Base-by-base conservation (phyloP, 2,888 invertebrate species). In the Serripes groenlandicus region DNA sequence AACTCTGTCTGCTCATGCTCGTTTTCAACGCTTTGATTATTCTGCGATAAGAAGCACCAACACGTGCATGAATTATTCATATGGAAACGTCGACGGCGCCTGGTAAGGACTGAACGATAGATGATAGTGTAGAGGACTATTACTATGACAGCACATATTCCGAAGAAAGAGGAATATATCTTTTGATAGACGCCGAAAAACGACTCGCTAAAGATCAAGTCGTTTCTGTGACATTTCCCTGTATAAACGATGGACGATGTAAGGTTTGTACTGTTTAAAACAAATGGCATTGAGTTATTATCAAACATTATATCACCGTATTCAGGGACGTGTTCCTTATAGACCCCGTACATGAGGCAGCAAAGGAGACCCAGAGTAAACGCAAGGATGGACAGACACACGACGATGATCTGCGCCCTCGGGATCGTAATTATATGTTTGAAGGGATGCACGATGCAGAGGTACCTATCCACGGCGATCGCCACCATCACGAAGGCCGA, bases 41-140 rank as follows among this genome's bases (percentile, higher is more conserved):
- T 71, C 32, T 83, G 75, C 5, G 78, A 66, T 42, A 89, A 87
- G 11, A 84, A 80, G 70, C 90, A 90, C 52, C 88, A 90, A 9
- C 62, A 81, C 35, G 86, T 85, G 4, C 89, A 89, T 32, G 89
- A 88, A 58, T 88, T 88, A 2, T 81, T 85, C 18, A 88, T 77
- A 56, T 88, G 88, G 21, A 88, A 74, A 32, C 88, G 78, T 35
- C 87, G 88, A 9, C 88, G 75, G 28, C 90, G 85, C 23, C 89
- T 71, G 1, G 83, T 86, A 0, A 90, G 76, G 11, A 89, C 87
- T 2, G 87, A 88, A 4, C 89, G 86, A 78, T 92, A 91, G 60
- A 94, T 94, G 35, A 94, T 89, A 15, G 91, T 88, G 85, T 94
- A 94, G 26, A 94, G 90, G 21, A 93, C 88, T 34, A 93, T 91